Base-by-base conservation (phyloP, 2,113 vertebrate species). In the Astatoreochromis straeleni region DNA sequence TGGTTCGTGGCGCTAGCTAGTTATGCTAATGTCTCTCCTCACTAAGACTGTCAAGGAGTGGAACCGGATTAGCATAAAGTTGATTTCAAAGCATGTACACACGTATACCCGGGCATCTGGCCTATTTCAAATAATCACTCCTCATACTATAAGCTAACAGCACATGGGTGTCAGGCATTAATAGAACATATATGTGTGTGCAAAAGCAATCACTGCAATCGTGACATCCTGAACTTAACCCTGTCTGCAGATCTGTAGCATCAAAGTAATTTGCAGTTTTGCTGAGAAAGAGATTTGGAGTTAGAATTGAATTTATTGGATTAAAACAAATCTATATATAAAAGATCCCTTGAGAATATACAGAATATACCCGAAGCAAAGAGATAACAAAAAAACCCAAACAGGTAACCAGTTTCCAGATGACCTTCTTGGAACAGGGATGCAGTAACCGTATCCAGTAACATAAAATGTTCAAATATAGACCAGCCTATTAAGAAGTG, bases 31-130 rank as follows among this genome's bases (percentile, higher is more conserved):
- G 88, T 85, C 1, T 91, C 82, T 89, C 78, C 86, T 90, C 91
- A 85, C 88, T 92, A 87, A 96, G 91, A 89, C 88, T 94, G 94
- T 94, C 92, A 93, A 94, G 87, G 92, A 91, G 88, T 92, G 90
- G 92, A 94, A 92, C 58, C 54, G 85, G 90, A 96, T 96, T 96
- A 91, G 87, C 92, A 96, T 94, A 89, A 95, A 95, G 94, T 91
- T 95, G 94, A 95, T 94, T 93, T 94, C 89, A 93, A 92, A 92
- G 90, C 84, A 55, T 29, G 60, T 45, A 81, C 87, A 88, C 73
- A 88, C 17, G 51, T 81, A 84, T 24, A 83, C 45, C 83, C 54
- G 68, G 49, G 58, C 85, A 92, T 86, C 84, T 84, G 55, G 70
- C 84, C 82, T 83, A 89, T 88, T 95, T 89, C 90, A 91, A 95